Base-by-base conservation (phyloP, 2,113 vertebrate genomes). In the Conger conger region DNA sequence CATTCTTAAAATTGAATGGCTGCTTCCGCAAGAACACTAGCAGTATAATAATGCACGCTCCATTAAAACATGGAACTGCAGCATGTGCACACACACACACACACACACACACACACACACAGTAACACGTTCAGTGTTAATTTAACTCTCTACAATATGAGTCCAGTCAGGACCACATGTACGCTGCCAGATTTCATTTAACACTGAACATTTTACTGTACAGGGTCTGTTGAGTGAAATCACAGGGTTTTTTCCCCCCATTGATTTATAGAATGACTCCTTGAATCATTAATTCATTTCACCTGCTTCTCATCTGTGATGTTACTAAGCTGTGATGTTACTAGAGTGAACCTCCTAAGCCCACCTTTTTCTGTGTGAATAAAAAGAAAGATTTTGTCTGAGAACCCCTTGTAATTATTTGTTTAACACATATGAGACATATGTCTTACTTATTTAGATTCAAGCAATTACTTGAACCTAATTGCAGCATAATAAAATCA, bases 51-150 rank as follows among this genome's bases (percentile, higher is more conserved):
- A n/a, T 78, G 20, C 45, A 7, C 73, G 35, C 33, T 78, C 76
- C 76, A 84, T 54, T 79, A 84, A 78, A 84, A 84, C n/a, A 23
- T 84, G 73, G 76, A 78, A 54, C 73, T 42, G n/a, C 45, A 27
- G 76, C 73, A 53, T n/a, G n/a, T n/a, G n/a, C 23, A 30, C 54
- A 36, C 53, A 35, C 18, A 57, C 53, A 82, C n/a, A 53, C 23
- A 30, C 54, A 36, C 53, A 35, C 18, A 57, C 53, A 82, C n/a
- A 53, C 23, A 30, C 54, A 36, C 53, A 35, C 18, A 57, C 53
- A 82, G 23, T 27, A 42, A 73, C 30, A 40, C 9, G 4, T 1
- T n/a, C n/a, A n/a, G n/a, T n/a, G n/a, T 1, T 42, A 42, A 42
- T 42, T 42, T 9, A 42, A 42, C 40, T 42, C 40, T 42, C 4